A percentile compares a stretch with the other conserved stretches of the same genome.
Conservation (phyloP, 1,140 invertebrate species). For the Heterodera carotae region DNA sequence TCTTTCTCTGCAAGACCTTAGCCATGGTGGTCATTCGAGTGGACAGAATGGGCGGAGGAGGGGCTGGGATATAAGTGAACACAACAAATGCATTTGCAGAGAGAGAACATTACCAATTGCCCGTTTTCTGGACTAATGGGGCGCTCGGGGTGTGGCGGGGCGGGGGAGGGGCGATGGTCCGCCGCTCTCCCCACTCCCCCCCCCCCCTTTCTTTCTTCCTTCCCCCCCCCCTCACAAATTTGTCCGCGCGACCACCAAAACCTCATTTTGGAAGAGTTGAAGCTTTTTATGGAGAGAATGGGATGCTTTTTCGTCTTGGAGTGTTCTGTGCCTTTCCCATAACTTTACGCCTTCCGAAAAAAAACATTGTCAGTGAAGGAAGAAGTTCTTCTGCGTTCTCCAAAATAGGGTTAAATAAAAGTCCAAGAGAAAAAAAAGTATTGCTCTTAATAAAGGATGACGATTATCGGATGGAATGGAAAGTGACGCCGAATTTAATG, state of each 20-base stretch:
- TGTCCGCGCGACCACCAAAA: neutral
- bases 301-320: neutral
- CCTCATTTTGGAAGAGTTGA: neutral
- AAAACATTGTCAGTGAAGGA: neutral
- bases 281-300: neutral
- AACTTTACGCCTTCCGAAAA: neutral
- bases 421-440: neutral
- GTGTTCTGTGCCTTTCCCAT: neutral
- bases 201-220: no score
- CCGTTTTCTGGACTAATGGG: conserved; percentile 2
- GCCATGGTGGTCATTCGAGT: neutral
- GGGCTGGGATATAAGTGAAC: neutral
- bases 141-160: no score
- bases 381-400: neutral
- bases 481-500: neutral
- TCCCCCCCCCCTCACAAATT: neutral
- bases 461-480: neutral
- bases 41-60: neutral
- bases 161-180: no score
- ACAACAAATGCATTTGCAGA: neutral
- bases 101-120: conserved; percentile 2
- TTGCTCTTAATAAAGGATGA: no score
- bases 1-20: neutral
- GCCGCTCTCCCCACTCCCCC: no score
- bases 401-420: neutral